Evolutionary conservation across 2,888 invertebrate species (phyloP), one percentile per base, ranked within the genome.

Genomic region (Campoplex capitator): DNA sequence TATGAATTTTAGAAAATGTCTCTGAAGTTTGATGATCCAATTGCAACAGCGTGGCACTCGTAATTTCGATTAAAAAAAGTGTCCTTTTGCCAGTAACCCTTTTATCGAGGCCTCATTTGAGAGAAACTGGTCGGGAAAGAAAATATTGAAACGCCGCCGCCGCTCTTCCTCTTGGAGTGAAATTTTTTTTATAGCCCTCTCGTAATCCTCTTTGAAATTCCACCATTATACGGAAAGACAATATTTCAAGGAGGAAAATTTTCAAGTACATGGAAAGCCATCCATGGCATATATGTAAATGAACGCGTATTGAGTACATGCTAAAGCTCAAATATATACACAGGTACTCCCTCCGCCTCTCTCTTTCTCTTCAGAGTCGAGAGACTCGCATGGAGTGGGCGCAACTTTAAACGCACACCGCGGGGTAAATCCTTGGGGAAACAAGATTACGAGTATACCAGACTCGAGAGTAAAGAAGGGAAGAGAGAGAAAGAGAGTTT

Each of bases 371-470:
- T 9, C n/a, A 68, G n/a, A 68, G 23, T 75, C 51, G 75, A 75
- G 56, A 56, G 38, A 56, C 35, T 56, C n/a, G 35, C 11, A 38
- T 23, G 56, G 51, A 80, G 76, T 48, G 54, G 62, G 80, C 68
- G 42, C 67, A 83, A 76, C 80, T 83, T 86, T 86, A 79, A 84
- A 81, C 83, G 73, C 45, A 77, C 70, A 86, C 80, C 80, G 75
- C 83, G 45, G 73, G 83, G 35, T 77, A 81, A 81, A 84, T 86
- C 83, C 83, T 67, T 71, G 75, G 78, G 83, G 79, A 80, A 86
- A 83, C 83, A 71, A 86, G 83, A 86, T 86, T 86, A 75, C 79
- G 79, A 86, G 83, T 79, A 67, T 74, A 58, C 42, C 67, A 51
- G n/a, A 58, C 48, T 71, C 35, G 45, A 32, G 75, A 45, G 68